Evolutionary conservation across 2,797 vertebrate genomes (phyloP).

Genomic region (Danio albolineatus): DNA sequence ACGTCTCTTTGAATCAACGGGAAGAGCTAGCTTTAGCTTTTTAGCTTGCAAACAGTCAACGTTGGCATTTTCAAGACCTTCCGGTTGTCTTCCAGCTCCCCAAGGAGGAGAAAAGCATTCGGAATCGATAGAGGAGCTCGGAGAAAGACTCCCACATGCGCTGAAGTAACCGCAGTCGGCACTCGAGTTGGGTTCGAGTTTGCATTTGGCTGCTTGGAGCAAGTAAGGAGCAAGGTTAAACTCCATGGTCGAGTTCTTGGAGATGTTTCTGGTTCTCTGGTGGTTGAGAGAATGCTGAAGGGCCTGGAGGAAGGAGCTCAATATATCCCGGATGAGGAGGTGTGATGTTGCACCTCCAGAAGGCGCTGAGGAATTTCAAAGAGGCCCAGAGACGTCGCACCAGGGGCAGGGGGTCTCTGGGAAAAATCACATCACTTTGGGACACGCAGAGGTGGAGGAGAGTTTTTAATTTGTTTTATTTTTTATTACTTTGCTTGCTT

Average conservation of each 20-base stretch:
- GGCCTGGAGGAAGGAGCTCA: slow-evolving; percentile 36
- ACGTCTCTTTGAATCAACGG: slow-evolving; percentile 25
- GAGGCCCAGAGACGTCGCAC: slow-evolving; percentile 53
- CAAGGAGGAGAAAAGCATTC: slow-evolving; percentile 53
- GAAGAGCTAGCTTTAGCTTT: background rate
- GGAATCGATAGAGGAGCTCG: slow-evolving; percentile 61
- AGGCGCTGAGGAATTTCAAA: slow-evolving; percentile 76
- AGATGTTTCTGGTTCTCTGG: slow-evolving; percentile 44
- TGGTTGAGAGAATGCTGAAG: slow-evolving; percentile 35
- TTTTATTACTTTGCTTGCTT: background rate
- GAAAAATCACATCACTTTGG: slow-evolving; percentile 44
- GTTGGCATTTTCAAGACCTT: background rate
- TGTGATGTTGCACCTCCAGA: slow-evolving; percentile 74
- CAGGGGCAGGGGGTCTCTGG: slow-evolving; percentile 58
- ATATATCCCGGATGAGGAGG: slow-evolving; percentile 74
- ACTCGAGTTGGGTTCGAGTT: slow-evolving; percentile 21
- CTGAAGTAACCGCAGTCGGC: slow-evolving; percentile 64
- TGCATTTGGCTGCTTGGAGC: slow-evolving; percentile 41
- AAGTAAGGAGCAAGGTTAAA: slow-evolving; percentile 42
- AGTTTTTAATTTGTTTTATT: background rate
- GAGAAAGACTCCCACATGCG: slow-evolving; percentile 59
- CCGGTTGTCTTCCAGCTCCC: background rate
- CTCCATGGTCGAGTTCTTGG: slow-evolving; percentile 55
- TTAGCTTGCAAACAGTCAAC: background rate
- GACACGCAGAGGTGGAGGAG: slow-evolving; percentile 50